Evolutionary conservation across 2,113 vertebrate species (phyloP).

Genomic region (Macquaria australasica): DNA sequence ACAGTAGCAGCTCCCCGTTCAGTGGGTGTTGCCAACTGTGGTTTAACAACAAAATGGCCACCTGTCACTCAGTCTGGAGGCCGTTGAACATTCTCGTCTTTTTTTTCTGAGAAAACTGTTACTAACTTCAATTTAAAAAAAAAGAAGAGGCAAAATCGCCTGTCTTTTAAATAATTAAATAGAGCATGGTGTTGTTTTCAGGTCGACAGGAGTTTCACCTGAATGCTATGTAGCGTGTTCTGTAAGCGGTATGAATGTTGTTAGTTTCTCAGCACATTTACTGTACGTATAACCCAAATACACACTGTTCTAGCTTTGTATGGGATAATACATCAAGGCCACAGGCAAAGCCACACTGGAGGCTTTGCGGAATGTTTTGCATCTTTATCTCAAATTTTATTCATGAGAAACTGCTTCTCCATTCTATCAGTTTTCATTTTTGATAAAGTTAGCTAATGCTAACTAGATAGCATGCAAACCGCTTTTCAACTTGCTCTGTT

Average conservation of each 20-base stretch:
- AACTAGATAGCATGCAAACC: too few species aligned
- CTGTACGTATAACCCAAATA: not conserved
- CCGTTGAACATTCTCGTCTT: not conserved
- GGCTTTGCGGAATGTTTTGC: not conserved
- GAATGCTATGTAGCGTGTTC: slow-evolving; percentile 16
- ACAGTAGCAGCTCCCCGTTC: slow-evolving; percentile 1
- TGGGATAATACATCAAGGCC: not conserved
- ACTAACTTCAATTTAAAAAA: not conserved
- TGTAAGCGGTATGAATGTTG: not conserved
- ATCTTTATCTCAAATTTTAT: not conserved
- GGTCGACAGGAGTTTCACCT: not conserved
- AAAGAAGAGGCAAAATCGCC: not conserved
- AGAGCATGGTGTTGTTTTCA: not conserved
- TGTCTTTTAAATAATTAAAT: not conserved
- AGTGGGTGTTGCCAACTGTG: not conserved
- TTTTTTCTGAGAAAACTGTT: not conserved
- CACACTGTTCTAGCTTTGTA: not conserved
- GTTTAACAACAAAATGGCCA: not conserved
- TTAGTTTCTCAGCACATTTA: slow-evolving; percentile 4
- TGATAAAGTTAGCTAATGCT: not conserved
- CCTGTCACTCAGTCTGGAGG: not conserved
- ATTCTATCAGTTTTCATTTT: not conserved
- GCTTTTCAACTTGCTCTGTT: not conserved
- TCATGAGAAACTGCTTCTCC: not conserved
- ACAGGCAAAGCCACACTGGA: too few species aligned